A percentile compares a stretch with the other conserved stretches of the same genome.
phyloP scores from a whole-genome alignment of 2,113 vertebrate species.

The Sialia sialis region DNA sequence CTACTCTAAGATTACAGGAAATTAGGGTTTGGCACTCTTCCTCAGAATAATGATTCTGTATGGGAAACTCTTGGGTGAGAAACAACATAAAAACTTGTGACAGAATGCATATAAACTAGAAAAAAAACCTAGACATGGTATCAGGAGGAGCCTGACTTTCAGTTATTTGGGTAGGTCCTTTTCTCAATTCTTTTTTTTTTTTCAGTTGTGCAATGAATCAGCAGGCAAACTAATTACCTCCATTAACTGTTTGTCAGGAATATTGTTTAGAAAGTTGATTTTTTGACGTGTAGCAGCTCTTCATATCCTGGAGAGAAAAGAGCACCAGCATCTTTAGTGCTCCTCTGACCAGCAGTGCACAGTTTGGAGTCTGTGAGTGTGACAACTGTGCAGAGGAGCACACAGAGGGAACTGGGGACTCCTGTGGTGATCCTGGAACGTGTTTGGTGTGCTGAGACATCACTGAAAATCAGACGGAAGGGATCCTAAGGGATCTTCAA shows the following conservation, averaged over 20 bases:
- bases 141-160: background rate
- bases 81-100: background rate
- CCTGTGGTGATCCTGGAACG: background rate
- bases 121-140: fast-evolving
- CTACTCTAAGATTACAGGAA: background rate
- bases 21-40: background rate
- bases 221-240: background rate
- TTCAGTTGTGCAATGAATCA: background rate
- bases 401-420: background rate
- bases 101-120: background rate
- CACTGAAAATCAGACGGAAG: background rate
- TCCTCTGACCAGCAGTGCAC: fast-evolving
- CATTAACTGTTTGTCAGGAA: background rate
- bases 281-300: background rate
- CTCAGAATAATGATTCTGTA: background rate
- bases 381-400: background rate
- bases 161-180: background rate
- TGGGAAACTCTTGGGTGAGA: background rate
- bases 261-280: background rate
- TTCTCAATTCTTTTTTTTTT: background rate
- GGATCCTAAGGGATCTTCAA: background rate
- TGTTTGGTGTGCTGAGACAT: background rate
- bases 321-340: background rate
- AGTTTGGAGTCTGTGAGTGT: background rate
- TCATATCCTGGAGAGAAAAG: background rate